Evolutionary conservation across 1,140 invertebrate species (phyloP), one percentile per base, ranked within the genome.

Genomic region (Heliconius melpomene): DNA sequence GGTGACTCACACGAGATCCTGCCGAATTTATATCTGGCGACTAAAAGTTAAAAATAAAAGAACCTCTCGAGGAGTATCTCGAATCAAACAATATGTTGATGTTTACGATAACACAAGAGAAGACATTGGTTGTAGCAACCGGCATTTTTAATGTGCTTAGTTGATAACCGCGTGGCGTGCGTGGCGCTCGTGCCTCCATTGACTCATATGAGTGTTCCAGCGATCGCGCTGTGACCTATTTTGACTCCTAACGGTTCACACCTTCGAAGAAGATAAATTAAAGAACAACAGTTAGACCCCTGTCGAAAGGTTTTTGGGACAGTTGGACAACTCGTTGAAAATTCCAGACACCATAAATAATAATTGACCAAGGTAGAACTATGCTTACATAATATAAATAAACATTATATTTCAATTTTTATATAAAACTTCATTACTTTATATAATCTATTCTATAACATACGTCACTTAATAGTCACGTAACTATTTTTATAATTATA

Each of bases 121-220:
- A 87, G 80, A 83, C 87, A 82, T 79, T 79, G 82, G 73, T 83
- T 85, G 50, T 84, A 88, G 79, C 73, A 88, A 87, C 86, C 89
- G 85, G 87, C 86, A 84, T 89, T 90, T 91, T 90, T 90, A 90
- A 86, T 93, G 86, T 90, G 90, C 87, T 93, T 93, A 93, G 91
- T 93, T 93, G 90, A 91, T 91, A 92, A 90, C 82, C 87, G 89
- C 81, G 82, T 79, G 84, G 83, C 87, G 90, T 81, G 87, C 88
- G 88, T 83, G 83, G 74, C 87, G 86, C 90, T 83, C 85, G 91
- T 90, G 86, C 85, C 74, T 50, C 46, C 11, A 73, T 73, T 71
- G 23, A 75, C 73, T 73, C 52, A 82, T 84, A 84, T 80, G 79
- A 80, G 29, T 78, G 50, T 71, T 77, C 57, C 38, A 77, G 16